phyloP scores from a whole-genome alignment of 2,888 invertebrate genomes.

The Galeruca laticollis region DNA sequence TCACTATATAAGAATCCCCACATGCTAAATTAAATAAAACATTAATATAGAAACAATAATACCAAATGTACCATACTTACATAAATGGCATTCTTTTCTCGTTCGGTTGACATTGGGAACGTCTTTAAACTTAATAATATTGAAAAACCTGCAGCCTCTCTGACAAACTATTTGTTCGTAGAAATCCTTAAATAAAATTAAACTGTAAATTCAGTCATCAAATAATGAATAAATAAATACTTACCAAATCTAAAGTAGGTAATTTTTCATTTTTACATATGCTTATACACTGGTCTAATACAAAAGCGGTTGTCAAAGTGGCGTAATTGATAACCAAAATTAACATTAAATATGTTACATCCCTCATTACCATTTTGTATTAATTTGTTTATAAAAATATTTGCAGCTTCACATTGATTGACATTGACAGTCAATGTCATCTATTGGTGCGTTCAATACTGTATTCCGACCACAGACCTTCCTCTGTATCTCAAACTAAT shows the following conservation, averaged over 20 bases:
- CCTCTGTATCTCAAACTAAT: too few species aligned
- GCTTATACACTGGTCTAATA: slow-evolving; percentile 50
- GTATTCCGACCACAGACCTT: neutral
- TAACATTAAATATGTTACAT: slow-evolving; percentile 26
- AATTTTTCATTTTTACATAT: slow-evolving; percentile 50
- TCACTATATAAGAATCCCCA: slow-evolving; percentile 54
- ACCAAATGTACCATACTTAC: slow-evolving; percentile 52
- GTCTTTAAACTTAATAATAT: slow-evolving; percentile 58
- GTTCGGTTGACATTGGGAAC: slow-evolving; percentile 57
- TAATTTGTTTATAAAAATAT: slow-evolving; percentile 18
- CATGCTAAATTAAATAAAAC: slow-evolving; percentile 54
- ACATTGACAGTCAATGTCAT: slow-evolving; percentile 22
- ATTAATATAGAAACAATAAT: neutral
- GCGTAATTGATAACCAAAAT: slow-evolving; percentile 27
- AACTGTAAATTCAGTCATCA: slow-evolving; percentile 15
- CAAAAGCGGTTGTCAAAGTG: slow-evolving; percentile 38
- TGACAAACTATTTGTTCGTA: slow-evolving; percentile 59
- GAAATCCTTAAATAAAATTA: slow-evolving; percentile 50
- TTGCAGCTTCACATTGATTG: slow-evolving; percentile 32
- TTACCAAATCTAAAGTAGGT: slow-evolving; percentile 50
- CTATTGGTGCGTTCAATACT: neutral
- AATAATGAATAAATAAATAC: slow-evolving; percentile 19
- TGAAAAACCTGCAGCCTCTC: slow-evolving; percentile 60
- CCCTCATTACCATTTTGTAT: slow-evolving; percentile 25
- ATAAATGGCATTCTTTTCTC: slow-evolving; percentile 57